Evolutionary conservation across 1,140 invertebrate genomes (phyloP).

Genomic region (Pollicipes pollicipes): DNA sequence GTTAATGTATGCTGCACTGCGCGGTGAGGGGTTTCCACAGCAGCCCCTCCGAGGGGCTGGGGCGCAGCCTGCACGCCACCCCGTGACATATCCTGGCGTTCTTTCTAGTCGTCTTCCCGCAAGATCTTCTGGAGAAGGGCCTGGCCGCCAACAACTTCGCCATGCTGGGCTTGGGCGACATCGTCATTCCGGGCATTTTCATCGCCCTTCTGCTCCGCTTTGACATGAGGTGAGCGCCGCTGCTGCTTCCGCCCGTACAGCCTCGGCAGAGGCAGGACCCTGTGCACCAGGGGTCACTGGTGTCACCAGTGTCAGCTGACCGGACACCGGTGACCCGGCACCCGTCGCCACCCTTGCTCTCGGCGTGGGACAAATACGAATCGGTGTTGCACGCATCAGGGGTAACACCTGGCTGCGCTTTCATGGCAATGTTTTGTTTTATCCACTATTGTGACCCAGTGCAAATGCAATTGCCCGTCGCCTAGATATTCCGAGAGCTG

Average conservation of each 20-base stretch:
- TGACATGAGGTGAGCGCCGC: slow-evolving; percentile 47
- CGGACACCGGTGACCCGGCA: neutral
- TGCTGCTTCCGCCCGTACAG: neutral
- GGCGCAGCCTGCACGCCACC: no score
- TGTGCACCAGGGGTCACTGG: neutral
- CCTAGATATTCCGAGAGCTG: slow-evolving; percentile 4
- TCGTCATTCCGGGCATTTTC: slow-evolving; percentile 98
- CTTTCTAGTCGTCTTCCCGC: slow-evolving; percentile 81
- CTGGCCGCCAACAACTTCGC: slow-evolving; percentile 85
- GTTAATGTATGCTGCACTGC: no score
- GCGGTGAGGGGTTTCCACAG: no score
- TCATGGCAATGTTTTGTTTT: slow-evolving; percentile 8
- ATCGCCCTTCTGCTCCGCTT: slow-evolving; percentile 91
- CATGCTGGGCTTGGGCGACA: slow-evolving; percentile 96
- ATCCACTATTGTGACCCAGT: no score
- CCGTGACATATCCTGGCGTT: no score
- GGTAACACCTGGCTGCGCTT: neutral
- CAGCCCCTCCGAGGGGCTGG: no score
- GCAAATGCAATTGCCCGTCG: neutral
- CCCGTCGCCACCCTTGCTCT: neutral
- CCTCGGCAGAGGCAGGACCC: neutral
- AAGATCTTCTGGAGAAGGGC: slow-evolving; percentile 88
- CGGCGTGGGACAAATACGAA: no score
- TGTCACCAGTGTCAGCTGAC: neutral
- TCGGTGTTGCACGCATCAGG: no score